A percentile compares a stretch with the other conserved stretches of the same genome.
Conservation (phyloP, 2,797 vertebrate genomes). For the Lepus townsendii region DNA sequence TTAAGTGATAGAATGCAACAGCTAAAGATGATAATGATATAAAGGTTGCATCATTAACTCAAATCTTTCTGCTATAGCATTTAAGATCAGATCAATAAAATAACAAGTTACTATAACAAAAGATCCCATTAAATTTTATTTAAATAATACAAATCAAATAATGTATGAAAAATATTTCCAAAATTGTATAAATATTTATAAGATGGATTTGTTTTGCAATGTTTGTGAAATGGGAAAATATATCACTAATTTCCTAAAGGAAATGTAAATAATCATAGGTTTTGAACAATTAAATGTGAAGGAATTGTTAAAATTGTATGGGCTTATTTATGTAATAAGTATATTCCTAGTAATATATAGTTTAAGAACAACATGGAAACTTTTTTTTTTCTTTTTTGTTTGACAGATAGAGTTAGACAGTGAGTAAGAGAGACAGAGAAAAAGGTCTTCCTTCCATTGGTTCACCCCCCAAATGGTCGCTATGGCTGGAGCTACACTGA, state of each 20-base stretch:
- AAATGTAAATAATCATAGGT: not conserved
- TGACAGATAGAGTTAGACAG: no score
- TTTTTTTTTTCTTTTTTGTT: no score
- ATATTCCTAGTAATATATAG: not conserved
- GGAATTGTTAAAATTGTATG: not conserved
- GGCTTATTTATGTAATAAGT: no score
- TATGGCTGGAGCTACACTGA: no score
- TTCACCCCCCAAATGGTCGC: no score
- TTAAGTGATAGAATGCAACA: not conserved
- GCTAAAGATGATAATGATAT: not conserved
- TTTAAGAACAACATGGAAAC: not conserved
- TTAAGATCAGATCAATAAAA: no score
- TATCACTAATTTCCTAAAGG: not conserved
- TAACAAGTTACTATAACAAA: not conserved
- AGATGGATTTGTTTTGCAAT: not conserved
- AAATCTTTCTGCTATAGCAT: not conserved
- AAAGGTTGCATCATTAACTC: not conserved
- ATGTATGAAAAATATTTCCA: not conserved
- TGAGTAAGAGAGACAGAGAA: no score
- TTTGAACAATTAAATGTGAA: not conserved
- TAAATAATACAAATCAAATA: not conserved
- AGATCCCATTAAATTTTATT: not conserved
- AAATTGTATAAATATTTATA: not conserved
- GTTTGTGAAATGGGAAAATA: not conserved
- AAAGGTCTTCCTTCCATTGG: no score